These are phyloP conservation scores for Decapterus maruadsi DNA, from an alignment of 2,797 vertebrate species.

Conservation along the genomic window DNA sequence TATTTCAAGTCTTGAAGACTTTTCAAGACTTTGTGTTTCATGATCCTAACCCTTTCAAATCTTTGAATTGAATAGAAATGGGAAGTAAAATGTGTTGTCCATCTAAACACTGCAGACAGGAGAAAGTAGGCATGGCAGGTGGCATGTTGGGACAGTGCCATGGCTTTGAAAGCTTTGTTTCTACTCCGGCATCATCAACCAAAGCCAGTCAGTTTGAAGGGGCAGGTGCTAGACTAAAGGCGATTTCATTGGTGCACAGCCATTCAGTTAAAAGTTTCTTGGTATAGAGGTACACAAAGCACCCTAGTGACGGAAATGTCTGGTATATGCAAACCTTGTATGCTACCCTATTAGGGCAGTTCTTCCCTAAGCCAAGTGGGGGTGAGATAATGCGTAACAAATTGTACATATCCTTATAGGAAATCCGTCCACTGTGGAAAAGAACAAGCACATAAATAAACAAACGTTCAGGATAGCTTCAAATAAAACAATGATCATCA, in stretches of 20 bases:
- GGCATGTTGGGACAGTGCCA: constrained; percentile 46
- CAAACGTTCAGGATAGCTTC: constrained; percentile 79
- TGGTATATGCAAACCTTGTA: constrained; percentile 96
- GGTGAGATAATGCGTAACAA: constrained; percentile 97
- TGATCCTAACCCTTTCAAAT: background rate
- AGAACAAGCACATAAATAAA: constrained; percentile 87
- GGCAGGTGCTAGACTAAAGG: constrained; percentile 84
- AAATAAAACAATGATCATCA: constrained; percentile 74
- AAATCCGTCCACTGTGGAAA: constrained; percentile 94
- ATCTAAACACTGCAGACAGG: constrained; percentile 13
- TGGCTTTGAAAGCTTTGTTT: constrained; percentile 88
- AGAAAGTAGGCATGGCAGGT: constrained; percentile 42
- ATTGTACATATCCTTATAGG: constrained; percentile 99
- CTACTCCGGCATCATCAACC: constrained; percentile 82
- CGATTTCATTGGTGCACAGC: constrained; percentile 89
- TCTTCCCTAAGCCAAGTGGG: constrained; percentile 98
- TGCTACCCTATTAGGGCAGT: constrained; percentile 98
- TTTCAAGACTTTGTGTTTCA: background rate
- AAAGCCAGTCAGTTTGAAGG: constrained; percentile 89
- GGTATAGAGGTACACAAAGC: constrained; percentile 82
- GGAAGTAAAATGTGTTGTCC: constrained; percentile 8
- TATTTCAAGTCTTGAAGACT: background rate
- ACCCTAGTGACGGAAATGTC: constrained; percentile 83
- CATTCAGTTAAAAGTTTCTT: constrained; percentile 85
- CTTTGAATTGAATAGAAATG: background rate